Conservation (phyloP, 2,888 invertebrate genomes). For the Xylocampa areola region DNA sequence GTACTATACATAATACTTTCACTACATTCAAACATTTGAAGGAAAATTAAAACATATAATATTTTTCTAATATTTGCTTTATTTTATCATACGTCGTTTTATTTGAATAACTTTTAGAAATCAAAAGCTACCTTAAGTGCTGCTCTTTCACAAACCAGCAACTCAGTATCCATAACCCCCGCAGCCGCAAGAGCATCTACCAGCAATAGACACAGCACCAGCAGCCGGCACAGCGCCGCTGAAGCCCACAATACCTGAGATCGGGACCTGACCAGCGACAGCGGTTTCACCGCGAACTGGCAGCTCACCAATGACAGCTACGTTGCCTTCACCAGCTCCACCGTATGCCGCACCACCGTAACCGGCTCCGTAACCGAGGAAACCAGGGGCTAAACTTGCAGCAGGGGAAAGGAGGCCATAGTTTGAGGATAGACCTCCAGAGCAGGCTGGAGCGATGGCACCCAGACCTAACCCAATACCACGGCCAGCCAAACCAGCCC, state of each 20-base stretch:
- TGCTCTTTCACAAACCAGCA: not conserved
- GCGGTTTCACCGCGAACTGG: slow-evolving; percentile 53
- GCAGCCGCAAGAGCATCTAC: slow-evolving; percentile 53
- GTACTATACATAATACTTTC: too few relatives aligned
- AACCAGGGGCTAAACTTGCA: not conserved
- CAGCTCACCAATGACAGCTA: slow-evolving; percentile 39
- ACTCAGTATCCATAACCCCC: slow-evolving; percentile 11
- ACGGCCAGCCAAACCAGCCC: not conserved
- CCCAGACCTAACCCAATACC: not conserved
- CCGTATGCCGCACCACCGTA: slow-evolving; percentile 24
- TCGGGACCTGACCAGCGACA: slow-evolving; percentile 53
- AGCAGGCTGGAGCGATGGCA: slow-evolving; percentile 15
- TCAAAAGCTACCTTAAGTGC: not conserved
- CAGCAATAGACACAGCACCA: slow-evolving; percentile 58
- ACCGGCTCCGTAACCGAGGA: slow-evolving; percentile 1
- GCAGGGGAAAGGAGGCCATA: not conserved
- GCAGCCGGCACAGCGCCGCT: slow-evolving; percentile 59
- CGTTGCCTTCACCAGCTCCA: slow-evolving; percentile 35
- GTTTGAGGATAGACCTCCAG: not conserved
- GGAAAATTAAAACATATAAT: too few relatives aligned
- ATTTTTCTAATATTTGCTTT: too few relatives aligned
- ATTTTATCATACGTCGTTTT: too few relatives aligned
- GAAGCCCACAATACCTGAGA: slow-evolving; percentile 58
- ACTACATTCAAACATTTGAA: too few relatives aligned
- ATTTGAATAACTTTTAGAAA: not conserved